Evolutionary conservation across 1,140 invertebrate genomes (phyloP).

Genomic region (Kradibia gibbosae): DNA sequence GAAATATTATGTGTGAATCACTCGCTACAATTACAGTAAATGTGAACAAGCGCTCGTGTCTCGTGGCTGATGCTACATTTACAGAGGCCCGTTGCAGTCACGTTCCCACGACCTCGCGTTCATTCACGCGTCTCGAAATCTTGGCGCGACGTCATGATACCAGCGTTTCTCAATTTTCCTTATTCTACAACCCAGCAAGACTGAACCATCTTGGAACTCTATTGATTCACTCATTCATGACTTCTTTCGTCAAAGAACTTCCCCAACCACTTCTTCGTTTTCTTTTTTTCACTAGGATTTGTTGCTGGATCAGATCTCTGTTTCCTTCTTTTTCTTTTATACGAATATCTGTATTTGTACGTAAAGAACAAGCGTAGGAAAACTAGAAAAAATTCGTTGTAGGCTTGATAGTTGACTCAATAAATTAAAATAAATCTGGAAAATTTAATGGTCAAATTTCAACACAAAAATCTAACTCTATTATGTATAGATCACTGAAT

Average conservation of each 20-base stretch:
- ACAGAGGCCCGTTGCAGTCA: constrained; percentile 56
- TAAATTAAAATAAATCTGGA: constrained; percentile 45
- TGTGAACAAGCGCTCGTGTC: constrained; percentile 60
- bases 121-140: constrained; percentile 72
- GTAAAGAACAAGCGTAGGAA: neutral
- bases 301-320: too few species aligned
- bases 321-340: too few species aligned
- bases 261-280: neutral
- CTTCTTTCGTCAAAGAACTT: constrained; percentile 14
- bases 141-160: constrained; percentile 59
- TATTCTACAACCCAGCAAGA: neutral
- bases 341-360: too few species aligned
- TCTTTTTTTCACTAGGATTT: neutral
- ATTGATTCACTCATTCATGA: constrained; percentile 48
- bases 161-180: neutral
- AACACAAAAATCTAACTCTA: too few species aligned
- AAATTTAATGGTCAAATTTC: neutral
- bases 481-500: too few species aligned
- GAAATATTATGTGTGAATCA: constrained; percentile 71
- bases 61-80: constrained; percentile 49
- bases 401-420: constrained; percentile 15
- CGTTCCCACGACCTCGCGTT: constrained; percentile 71
- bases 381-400: constrained; percentile 25
- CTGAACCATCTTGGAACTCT: constrained; percentile 19
- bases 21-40: constrained; percentile 73